Evolutionary conservation across 1,140 invertebrate genomes (phyloP).

Genomic region (Brachionus koreanus): DNA sequence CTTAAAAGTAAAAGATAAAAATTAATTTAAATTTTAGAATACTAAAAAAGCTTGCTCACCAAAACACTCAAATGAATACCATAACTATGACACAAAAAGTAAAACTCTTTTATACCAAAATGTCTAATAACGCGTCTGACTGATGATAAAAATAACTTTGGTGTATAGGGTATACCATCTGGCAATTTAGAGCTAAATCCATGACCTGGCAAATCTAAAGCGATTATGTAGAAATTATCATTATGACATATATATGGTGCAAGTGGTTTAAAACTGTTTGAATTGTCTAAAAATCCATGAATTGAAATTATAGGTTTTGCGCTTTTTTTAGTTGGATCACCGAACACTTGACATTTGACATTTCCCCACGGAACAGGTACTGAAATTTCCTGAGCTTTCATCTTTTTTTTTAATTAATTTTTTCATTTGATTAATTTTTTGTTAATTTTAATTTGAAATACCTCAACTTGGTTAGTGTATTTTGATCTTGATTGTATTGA

Average conservation of each 20-base stretch:
- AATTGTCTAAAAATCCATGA: constrained; percentile 41
- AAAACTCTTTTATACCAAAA: constrained; percentile 12
- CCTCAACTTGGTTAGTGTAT: not conserved
- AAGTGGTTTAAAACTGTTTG: constrained; percentile 38
- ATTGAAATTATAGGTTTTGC: constrained; percentile 9
- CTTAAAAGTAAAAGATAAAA: not conserved
- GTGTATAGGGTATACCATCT: constrained; percentile 20
- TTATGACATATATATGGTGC: constrained; percentile 23
- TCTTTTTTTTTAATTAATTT: not conserved
- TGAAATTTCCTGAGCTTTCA: not conserved
- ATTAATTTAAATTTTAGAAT: no score
- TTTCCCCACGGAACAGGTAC: constrained; percentile 37
- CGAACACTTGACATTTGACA: constrained; percentile 36
- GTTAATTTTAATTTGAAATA: not conserved
- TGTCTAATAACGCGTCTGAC: constrained; percentile 8
- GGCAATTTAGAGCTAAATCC: constrained; percentile 42
- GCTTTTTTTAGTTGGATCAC: not conserved
- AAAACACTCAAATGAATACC: constrained; percentile 36
- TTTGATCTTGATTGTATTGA: not conserved
- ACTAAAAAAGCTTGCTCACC: no score
- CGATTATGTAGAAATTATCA: constrained; percentile 16
- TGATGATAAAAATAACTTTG: constrained; percentile 26
- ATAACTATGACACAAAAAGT: constrained; percentile 40
- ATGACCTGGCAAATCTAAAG: constrained; percentile 37
- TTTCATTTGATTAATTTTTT: not conserved